Conservation (phyloP, 1,140 invertebrate species). For the Helicorthomorpha holstii region DNA sequence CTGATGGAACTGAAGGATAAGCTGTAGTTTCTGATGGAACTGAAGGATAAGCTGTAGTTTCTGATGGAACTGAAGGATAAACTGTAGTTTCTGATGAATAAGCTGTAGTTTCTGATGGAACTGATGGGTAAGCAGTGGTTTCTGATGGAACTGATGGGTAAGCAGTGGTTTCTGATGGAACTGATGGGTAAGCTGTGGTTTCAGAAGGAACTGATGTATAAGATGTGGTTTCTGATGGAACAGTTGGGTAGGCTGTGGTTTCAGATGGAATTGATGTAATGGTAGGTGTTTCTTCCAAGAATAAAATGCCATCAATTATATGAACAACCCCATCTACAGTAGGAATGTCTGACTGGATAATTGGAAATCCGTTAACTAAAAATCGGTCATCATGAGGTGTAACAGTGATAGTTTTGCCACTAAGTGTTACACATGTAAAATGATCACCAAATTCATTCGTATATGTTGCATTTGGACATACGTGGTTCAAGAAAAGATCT, state of each 20-base stretch:
- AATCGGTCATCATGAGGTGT: background rate
- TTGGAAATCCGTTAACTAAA: background rate
- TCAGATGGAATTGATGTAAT: background rate
- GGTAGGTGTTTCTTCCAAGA: background rate
- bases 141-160: background rate
- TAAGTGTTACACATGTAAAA: background rate
- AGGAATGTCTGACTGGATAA: slow-evolving; percentile 16
- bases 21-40: background rate
- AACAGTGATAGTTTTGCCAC: background rate
- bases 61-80: background rate
- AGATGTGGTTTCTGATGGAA: background rate
- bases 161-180: background rate
- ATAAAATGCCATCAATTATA: slow-evolving; percentile 13
- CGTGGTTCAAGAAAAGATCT: background rate
- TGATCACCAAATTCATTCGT: background rate
- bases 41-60: background rate
- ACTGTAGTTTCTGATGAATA: background rate
- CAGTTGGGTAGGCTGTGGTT: background rate
- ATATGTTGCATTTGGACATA: background rate
- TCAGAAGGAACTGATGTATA: background rate
- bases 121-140: background rate
- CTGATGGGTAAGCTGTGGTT: background rate
- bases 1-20: background rate
- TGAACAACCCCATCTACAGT: slow-evolving; percentile 18
- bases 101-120: background rate